phyloP scores from a whole-genome alignment of 2,113 vertebrate genomes.

The Etia nguti region DNA sequence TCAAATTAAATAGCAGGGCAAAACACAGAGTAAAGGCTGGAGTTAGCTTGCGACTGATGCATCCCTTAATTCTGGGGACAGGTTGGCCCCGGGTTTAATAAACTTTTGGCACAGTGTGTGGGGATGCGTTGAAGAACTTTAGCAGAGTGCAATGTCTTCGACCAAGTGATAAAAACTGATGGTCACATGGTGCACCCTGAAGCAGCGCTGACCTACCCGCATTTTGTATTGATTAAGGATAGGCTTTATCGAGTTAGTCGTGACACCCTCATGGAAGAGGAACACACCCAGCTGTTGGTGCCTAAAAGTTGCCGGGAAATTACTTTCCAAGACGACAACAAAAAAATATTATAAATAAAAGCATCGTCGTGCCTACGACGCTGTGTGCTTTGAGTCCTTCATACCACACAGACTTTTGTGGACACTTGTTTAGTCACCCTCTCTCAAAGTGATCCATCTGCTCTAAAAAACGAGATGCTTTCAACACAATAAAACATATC shows the following conservation, averaged over 20 bases:
- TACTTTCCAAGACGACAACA: background rate
- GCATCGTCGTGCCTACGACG: too few species aligned
- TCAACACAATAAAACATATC: background rate
- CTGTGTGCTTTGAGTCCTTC: background rate
- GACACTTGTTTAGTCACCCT: background rate
- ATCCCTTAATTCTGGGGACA: background rate
- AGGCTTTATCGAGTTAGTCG: background rate
- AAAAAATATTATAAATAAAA: too few species aligned
- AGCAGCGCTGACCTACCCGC: background rate
- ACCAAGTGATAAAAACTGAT: background rate
- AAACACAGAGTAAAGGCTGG: background rate
- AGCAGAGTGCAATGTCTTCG: background rate
- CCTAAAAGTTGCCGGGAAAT: background rate
- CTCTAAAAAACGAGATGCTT: background rate
- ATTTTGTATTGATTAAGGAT: background rate
- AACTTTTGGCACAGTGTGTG: background rate
- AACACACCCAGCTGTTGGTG: background rate
- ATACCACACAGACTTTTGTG: background rate
- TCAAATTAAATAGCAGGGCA: background rate
- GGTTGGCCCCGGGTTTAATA: background rate
- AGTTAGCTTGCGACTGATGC: background rate
- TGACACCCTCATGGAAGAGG: background rate
- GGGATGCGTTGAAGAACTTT: background rate
- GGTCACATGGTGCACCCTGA: background rate
- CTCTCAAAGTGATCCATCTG: background rate